Percentiles rank a stretch among this genome's conserved stretches.
Evolutionary conservation across 1,140 invertebrate species (phyloP).

Genomic region (Lethrus apterus): DNA sequence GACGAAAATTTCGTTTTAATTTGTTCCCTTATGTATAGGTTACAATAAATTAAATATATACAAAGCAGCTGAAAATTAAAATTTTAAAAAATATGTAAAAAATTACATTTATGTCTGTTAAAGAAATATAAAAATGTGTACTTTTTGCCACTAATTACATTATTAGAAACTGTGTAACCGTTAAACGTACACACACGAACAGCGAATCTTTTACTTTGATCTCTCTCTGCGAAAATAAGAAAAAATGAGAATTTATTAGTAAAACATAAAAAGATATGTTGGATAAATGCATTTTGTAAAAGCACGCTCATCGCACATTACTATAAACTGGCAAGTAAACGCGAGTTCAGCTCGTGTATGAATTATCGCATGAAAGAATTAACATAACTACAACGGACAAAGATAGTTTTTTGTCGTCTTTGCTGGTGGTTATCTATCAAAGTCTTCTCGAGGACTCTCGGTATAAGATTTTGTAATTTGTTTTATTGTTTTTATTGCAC

Average conservation of each 20-base stretch:
- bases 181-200: background rate
- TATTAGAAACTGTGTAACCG: background rate
- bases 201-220: background rate
- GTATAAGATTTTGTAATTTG: slow-evolving; percentile 4
- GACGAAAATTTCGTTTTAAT: too few species aligned
- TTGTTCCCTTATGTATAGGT: too few species aligned
- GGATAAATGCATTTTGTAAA: background rate
- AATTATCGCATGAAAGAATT: slow-evolving; percentile 30
- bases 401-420: slow-evolving; percentile 26
- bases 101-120: too few species aligned
- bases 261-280: background rate
- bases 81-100: too few species aligned
- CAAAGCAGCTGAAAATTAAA: too few species aligned
- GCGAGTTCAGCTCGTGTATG: slow-evolving; percentile 27
- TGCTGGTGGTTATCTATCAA: slow-evolving; percentile 27
- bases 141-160: slow-evolving; percentile 2
- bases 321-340: slow-evolving; percentile 11
- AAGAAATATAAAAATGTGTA: too few species aligned
- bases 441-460: slow-evolving; percentile 14
- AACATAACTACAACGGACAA: slow-evolving; percentile 27
- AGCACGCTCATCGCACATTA: slow-evolving; percentile 3
- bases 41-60: too few species aligned
- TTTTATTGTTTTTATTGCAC: slow-evolving; percentile 19
- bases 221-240: background rate
- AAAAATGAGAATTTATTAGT: too few species aligned